A percentile compares a stretch with the other conserved stretches of the same genome.
These are phyloP conservation scores for Ammospiza nelsoni DNA, from an alignment of 2,113 vertebrate genomes.

Conservation along the genomic window DNA sequence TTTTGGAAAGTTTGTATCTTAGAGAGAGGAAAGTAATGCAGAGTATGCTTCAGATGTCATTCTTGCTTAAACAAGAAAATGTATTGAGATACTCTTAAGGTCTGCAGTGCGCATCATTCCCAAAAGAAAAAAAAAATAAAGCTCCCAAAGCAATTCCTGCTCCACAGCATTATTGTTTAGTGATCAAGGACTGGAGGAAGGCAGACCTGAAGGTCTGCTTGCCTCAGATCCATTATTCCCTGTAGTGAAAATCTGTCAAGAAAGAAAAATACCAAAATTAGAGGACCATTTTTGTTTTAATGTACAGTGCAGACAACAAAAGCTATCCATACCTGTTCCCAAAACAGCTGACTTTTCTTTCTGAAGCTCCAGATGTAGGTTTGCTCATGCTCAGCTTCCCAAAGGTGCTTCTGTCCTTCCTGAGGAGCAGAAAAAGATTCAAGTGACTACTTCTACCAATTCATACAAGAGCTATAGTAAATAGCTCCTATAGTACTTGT, in stretches of 20 bases:
- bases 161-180: background rate
- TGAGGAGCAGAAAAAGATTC: slow-evolving; percentile 26
- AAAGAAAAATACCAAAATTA: background rate
- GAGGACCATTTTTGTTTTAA: background rate
- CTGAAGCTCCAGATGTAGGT: slow-evolving; percentile 80
- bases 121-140: background rate
- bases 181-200: background rate
- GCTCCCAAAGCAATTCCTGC: background rate
- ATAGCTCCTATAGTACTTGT: too few species aligned
- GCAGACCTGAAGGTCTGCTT: background rate
- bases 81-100: background rate
- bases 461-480: background rate
- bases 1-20: background rate
- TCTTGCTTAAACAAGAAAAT: background rate
- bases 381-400: slow-evolving; percentile 85
- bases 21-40: background rate
- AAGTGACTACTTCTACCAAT: background rate
- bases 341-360: slow-evolving; percentile 89
- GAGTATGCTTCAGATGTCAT: background rate
- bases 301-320: background rate
- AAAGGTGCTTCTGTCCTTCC: slow-evolving; percentile 84
- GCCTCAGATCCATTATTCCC: background rate
- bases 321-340: slow-evolving; percentile 76
- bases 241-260: background rate
- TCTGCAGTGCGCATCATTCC: background rate